Percentiles rank a stretch among this genome's conserved stretches.
Conservation (phyloP, 2,888 invertebrate species). For the Ochropleura leucogaster region DNA sequence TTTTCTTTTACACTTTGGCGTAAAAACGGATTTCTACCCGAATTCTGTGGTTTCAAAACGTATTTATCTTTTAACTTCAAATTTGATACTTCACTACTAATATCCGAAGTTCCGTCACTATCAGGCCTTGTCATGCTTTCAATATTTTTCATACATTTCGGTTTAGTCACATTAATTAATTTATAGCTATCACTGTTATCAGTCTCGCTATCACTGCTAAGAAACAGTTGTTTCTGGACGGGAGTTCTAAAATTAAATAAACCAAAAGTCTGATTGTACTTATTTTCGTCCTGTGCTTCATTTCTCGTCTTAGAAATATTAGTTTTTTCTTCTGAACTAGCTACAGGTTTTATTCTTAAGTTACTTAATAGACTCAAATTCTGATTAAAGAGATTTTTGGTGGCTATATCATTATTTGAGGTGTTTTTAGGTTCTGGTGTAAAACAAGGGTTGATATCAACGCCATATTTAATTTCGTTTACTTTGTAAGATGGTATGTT, state of each 20-base stretch:
- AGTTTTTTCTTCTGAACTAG: constrained; percentile 19
- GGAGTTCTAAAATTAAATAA: background rate
- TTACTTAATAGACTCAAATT: constrained; percentile 1
- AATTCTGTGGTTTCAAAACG: constrained; percentile 2
- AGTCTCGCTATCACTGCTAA: background rate
- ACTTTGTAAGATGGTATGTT: constrained; percentile 66
- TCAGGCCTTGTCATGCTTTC: background rate
- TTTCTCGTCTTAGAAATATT: constrained; percentile 1
- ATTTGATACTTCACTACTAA: constrained; percentile 10
- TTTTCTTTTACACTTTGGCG: background rate
- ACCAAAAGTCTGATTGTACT: background rate
- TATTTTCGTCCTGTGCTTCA: background rate
- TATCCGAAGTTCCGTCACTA: constrained; percentile 11
- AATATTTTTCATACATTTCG: constrained; percentile 11
- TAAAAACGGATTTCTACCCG: background rate
- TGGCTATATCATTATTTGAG: background rate
- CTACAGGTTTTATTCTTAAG: constrained; percentile 34
- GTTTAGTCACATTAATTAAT: constrained; percentile 35
- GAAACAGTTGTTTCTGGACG: constrained; percentile 27
- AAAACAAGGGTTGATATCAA: constrained; percentile 36
- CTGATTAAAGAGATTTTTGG: background rate
- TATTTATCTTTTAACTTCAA: constrained; percentile 12
- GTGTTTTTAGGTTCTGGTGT: constrained; percentile 14
- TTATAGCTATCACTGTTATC: constrained; percentile 24
- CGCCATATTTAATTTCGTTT: constrained; percentile 68